These are phyloP conservation scores for Eclectus roratus DNA, from an alignment of 2,113 vertebrate species.

Conservation along the genomic window DNA sequence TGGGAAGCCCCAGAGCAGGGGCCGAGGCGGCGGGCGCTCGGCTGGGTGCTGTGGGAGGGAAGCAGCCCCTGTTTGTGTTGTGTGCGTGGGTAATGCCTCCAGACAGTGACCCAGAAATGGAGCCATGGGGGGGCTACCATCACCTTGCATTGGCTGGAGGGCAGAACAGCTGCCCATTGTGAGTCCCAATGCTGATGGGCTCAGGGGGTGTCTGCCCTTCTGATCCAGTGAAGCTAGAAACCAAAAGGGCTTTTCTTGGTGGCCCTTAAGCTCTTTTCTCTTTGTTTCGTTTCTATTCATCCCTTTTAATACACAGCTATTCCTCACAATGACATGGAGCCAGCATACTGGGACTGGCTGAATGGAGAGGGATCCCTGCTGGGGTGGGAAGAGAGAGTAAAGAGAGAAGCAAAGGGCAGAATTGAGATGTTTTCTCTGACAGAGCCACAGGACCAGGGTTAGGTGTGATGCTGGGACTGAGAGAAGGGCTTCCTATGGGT, in stretches of 20 bases:
- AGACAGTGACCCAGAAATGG: background rate
- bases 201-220: background rate
- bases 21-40: rapidly evolving
- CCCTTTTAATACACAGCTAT: background rate
- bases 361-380: background rate
- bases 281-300: background rate
- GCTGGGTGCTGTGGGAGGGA: background rate
- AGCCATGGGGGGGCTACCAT: background rate
- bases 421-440: background rate
- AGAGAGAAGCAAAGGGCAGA: background rate
- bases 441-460: background rate
- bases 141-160: background rate
- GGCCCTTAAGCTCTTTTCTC: background rate
- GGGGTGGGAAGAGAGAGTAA: background rate
- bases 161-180: rapidly evolving
- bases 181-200: background rate
- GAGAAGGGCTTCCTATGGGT: background rate
- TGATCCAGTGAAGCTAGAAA: background rate
- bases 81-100: background rate
- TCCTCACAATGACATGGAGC: rapidly evolving
- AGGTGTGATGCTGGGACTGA: background rate
- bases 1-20: background rate
- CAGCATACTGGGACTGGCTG: background rate
- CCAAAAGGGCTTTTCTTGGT: background rate
- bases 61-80: background rate